A percentile compares a stretch with the other conserved stretches of the same genome.
These are phyloP conservation scores for Pachypeltis micranthus DNA, from an alignment of 1,140 invertebrate species.

Conservation along the genomic window DNA sequence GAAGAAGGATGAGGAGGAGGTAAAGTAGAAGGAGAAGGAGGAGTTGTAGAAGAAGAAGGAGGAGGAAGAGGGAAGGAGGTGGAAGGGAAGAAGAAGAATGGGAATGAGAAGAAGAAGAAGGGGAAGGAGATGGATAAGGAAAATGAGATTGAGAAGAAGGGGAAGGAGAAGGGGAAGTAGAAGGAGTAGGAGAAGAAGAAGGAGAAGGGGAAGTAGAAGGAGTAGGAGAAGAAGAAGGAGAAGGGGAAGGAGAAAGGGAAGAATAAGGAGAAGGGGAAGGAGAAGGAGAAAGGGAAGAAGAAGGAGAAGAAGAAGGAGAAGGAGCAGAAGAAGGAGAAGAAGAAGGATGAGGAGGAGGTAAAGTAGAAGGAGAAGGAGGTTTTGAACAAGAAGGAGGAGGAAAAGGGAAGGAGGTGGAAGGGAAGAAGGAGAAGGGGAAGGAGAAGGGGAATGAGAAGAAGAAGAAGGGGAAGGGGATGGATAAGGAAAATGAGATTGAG, in stretches of 20 bases:
- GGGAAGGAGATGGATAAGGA: neutral
- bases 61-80: neutral
- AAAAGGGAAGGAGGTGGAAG: neutral
- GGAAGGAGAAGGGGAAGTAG: neutral
- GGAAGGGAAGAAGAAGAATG: neutral
- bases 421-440: neutral
- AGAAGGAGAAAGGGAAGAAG: neutral
- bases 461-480: neutral
- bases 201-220: neutral
- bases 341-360: neutral
- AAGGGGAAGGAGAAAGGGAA: neutral
- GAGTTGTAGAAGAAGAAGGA: neutral
- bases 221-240: neutral
- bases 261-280: neutral
- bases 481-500: neutral
- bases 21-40: neutral
- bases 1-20: neutral
- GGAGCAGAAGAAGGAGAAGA: neutral
- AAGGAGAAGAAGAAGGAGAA: neutral
- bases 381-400: neutral
- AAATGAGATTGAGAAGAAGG: neutral
- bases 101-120: neutral
- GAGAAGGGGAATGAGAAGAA: neutral
- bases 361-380: neutral
- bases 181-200: neutral